Evolutionary conservation across 2,113 vertebrate species (phyloP).

Genomic region (Nannobrachium achirus): DNA sequence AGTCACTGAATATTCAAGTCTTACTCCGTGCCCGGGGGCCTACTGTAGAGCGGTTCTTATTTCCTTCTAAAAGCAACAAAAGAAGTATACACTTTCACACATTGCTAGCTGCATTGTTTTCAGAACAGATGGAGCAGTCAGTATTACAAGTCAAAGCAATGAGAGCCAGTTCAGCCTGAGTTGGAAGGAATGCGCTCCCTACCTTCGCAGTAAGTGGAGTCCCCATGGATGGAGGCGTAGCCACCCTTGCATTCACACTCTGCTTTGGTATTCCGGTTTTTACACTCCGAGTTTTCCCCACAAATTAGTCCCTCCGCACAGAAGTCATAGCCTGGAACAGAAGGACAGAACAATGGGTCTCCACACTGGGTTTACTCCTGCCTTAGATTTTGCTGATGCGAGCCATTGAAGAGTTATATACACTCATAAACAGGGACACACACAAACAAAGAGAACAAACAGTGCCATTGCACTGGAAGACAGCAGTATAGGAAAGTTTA

Average conservation of each 20-base stretch:
- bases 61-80: conserved; percentile 1
- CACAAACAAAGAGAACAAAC: conserved; percentile 4
- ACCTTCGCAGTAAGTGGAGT: conserved; percentile 94
- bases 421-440: conserved; percentile 4
- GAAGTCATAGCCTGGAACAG: conserved; percentile 91
- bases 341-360: conserved; percentile 15
- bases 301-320: conserved; percentile 91
- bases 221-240: conserved; percentile 87
- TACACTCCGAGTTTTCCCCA: conserved; percentile 94
- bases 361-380: conserved; percentile 25
- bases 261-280: conserved; percentile 91
- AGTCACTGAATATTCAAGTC: background rate
- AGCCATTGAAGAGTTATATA: conserved; percentile 19
- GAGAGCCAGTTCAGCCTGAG: conserved; percentile 1
- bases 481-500: conserved; percentile 19
- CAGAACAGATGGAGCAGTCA: background rate
- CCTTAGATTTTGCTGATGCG: conserved; percentile 34
- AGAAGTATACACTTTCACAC: conserved; percentile 4
- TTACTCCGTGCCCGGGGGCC: background rate
- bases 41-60: background rate
- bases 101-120: background rate
- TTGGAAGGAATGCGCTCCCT: conserved; percentile 50
- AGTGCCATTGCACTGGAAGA: background rate
- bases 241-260: conserved; percentile 93
- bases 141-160: conserved; percentile 1